Conservation (phyloP, 1,140 invertebrate species). For the Drosophila bocki region DNA sequence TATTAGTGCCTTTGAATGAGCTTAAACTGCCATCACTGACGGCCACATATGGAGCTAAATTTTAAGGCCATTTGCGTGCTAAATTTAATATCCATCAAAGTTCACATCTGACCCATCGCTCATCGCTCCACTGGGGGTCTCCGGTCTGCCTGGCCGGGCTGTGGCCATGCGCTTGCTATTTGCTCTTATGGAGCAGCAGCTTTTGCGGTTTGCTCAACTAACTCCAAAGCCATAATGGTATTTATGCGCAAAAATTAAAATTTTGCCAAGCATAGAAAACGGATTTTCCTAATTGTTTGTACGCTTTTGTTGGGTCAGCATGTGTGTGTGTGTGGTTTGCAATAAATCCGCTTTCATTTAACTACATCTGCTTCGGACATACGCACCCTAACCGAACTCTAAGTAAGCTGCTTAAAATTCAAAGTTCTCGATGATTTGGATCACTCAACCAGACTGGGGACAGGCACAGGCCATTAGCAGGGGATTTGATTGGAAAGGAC, state of each 20-base stretch:
- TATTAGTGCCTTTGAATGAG: neutral
- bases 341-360: slow-evolving; percentile 61
- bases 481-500: slow-evolving; percentile 34
- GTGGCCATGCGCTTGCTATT: slow-evolving; percentile 3
- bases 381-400: neutral
- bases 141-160: neutral
- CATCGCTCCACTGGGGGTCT: slow-evolving; percentile 15
- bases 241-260: slow-evolving; percentile 59
- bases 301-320: slow-evolving; percentile 19
- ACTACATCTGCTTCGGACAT: slow-evolving; percentile 37
- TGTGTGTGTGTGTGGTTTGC: slow-evolving; percentile 21
- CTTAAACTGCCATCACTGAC: slow-evolving; percentile 3
- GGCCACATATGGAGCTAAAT: slow-evolving; percentile 18
- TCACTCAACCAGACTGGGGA: slow-evolving; percentile 45
- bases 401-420: slow-evolving; percentile 73
- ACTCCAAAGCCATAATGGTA: slow-evolving; percentile 39
- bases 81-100: slow-evolving; percentile 59
- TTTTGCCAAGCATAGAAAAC: slow-evolving; percentile 36
- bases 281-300: slow-evolving; percentile 39
- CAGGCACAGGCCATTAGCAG: slow-evolving; percentile 60
- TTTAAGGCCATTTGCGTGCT: slow-evolving; percentile 44
- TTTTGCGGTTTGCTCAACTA: slow-evolving; percentile 29
- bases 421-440: slow-evolving; percentile 68
- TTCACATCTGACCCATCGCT: slow-evolving; percentile 27
- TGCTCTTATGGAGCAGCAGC: slow-evolving; percentile 23